Percentiles rank a stretch among this genome's conserved stretches.
Evolutionary conservation across 2,888 invertebrate genomes (phyloP).

Genomic region (Therioaphis trifolii): DNA sequence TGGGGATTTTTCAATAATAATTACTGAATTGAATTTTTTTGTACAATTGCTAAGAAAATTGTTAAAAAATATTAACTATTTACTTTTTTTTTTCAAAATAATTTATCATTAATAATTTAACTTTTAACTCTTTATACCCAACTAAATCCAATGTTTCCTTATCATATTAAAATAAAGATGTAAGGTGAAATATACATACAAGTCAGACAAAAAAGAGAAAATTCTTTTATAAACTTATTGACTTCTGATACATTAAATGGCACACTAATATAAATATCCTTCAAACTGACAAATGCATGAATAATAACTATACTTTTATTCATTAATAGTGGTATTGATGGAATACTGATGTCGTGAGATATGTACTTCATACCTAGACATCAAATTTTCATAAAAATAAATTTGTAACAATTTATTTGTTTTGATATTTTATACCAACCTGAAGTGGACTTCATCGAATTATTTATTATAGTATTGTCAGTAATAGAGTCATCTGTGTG

Average conservation of each 20-base stretch:
- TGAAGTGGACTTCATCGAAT: neutral
- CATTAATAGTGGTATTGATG: constrained; percentile 32
- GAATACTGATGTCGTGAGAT: constrained; percentile 5
- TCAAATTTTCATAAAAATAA: neutral
- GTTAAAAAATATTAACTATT: too few relatives aligned
- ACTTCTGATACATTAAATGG: constrained; percentile 21
- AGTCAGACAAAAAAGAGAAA: constrained; percentile 31
- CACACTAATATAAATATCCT: constrained; percentile 32
- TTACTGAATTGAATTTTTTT: too few relatives aligned
- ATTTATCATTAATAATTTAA: too few relatives aligned
- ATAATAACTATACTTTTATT: constrained; percentile 52
- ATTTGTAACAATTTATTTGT: neutral
- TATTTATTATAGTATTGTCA: constrained; percentile 3
- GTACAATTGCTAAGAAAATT: too few relatives aligned
- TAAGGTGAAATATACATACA: constrained; percentile 29
- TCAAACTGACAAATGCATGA: constrained; percentile 41
- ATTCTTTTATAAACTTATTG: constrained; percentile 29
- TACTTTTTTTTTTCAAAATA: too few relatives aligned
- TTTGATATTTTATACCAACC: neutral
- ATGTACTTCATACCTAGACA: constrained; percentile 29
- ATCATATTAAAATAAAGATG: neutral
- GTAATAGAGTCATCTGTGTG: neutral
- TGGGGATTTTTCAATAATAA: too few relatives aligned
- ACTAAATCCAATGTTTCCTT: too few relatives aligned
- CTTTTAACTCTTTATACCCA: too few relatives aligned